These are phyloP conservation scores for Echeneis naucrates DNA, from an alignment of 2,797 vertebrate genomes.

Conservation along the genomic window DNA sequence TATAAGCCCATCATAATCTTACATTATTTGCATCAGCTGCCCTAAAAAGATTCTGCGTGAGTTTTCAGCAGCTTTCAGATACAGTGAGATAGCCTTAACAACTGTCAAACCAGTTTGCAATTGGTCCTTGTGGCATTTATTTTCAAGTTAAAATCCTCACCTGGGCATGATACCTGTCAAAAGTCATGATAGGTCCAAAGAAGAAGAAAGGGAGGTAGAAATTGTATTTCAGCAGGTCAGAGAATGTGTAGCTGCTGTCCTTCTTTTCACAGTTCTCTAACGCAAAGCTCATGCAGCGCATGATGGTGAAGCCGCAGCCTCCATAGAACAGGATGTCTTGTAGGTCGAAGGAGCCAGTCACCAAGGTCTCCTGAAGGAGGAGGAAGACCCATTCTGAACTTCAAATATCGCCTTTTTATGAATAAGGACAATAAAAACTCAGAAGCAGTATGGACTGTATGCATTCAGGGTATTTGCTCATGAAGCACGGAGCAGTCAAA, in stretches of 20 bases:
- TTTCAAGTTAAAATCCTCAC: constrained; percentile 73
- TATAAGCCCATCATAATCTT: not conserved
- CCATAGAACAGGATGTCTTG: constrained; percentile 97
- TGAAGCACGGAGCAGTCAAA: no score
- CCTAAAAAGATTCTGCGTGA: not conserved
- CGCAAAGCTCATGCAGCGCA: constrained; percentile 96
- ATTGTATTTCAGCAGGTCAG: constrained; percentile 96
- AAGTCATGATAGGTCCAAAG: constrained; percentile 98
- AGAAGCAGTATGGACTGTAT: not conserved
- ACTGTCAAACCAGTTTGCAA: constrained; percentile 1
- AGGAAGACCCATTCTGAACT: constrained; percentile 15
- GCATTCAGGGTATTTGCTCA: not conserved
- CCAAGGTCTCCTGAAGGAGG: constrained; percentile 87
- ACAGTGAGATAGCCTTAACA: constrained; percentile 1
- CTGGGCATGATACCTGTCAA: constrained; percentile 93
- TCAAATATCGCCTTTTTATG: not conserved
- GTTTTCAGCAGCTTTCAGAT: not conserved
- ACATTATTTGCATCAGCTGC: no score
- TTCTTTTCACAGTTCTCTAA: constrained; percentile 92
- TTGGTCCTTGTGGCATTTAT: not conserved
- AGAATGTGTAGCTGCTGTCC: constrained; percentile 89
- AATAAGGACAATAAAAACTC: not conserved
- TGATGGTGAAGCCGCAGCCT: constrained; percentile 92
- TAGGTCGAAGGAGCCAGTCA: constrained; percentile 91
- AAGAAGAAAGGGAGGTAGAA: constrained; percentile 99